phyloP scores from a whole-genome alignment of 2,113 vertebrate species.

The Odobenus rosmarus region DNA sequence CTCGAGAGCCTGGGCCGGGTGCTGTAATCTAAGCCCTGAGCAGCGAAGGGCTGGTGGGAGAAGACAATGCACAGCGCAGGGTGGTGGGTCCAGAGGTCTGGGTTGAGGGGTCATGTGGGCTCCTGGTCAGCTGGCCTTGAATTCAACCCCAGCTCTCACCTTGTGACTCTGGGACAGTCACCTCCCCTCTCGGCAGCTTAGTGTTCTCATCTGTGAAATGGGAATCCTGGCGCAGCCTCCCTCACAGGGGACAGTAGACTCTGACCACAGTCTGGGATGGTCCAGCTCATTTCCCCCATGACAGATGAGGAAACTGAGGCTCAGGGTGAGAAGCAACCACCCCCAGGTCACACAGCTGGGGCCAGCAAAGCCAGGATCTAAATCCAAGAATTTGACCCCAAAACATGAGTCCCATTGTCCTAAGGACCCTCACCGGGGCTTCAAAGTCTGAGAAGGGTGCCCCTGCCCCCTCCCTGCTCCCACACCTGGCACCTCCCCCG shows the following conservation, averaged over 20 bases:
- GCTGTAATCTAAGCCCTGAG: not conserved
- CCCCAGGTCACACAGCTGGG: not conserved
- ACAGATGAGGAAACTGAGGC: not conserved
- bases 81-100: not conserved
- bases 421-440: not conserved
- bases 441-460: not conserved
- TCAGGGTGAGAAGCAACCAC: not conserved
- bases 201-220: not conserved
- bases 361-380: not conserved
- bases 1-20: not conserved
- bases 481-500: not conserved
- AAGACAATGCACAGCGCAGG: fast-evolving
- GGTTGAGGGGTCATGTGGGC: not conserved
- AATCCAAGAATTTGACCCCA: not conserved
- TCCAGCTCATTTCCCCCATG: not conserved
- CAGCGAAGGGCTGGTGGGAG: not conserved
- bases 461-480: fast-evolving
- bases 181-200: not conserved
- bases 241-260: not conserved
- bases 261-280: not conserved
- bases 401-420: not conserved
- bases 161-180: not conserved
- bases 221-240: not conserved
- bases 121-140: not conserved
- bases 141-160: not conserved